Conservation (phyloP, 1,140 invertebrate species). For the Oedothorax gibbosus region DNA sequence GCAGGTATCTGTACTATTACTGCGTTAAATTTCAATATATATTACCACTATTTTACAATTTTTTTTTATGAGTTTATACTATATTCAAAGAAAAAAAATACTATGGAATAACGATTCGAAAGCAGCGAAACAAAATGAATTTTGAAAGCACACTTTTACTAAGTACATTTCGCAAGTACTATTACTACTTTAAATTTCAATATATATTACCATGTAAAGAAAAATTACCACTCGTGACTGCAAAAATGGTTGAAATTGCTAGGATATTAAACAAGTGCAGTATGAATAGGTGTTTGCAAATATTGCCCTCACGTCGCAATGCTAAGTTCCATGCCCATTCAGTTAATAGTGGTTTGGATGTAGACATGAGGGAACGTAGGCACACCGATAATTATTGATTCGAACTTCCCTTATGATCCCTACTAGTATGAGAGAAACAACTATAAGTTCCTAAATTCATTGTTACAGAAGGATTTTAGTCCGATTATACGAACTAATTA, state of each 20-base stretch:
- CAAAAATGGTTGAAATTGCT: conserved; percentile 39
- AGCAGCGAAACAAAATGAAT: too few relatives aligned
- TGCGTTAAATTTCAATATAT: too few relatives aligned
- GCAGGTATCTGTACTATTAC: too few relatives aligned
- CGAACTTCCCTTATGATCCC: neutral
- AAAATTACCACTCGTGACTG: conserved; percentile 53
- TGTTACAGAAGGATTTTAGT: neutral
- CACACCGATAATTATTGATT: conserved; percentile 20
- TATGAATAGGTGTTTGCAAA: conserved; percentile 20
- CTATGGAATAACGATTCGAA: too few relatives aligned
- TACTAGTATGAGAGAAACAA: neutral
- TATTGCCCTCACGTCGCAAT: conserved; percentile 24
- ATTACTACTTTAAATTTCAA: too few relatives aligned
- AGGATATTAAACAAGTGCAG: conserved; percentile 31
- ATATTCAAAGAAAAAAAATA: too few relatives aligned
- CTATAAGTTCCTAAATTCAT: conserved; percentile 15
- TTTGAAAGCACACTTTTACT: too few relatives aligned
- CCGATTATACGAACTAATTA: neutral
- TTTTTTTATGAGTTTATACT: too few relatives aligned
- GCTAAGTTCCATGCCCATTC: conserved; percentile 57
- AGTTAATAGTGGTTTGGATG: conserved; percentile 41
- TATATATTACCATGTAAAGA: neutral
- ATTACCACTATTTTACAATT: too few relatives aligned
- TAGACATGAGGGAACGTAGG: conserved; percentile 49
- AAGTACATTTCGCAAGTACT: too few relatives aligned